Base-by-base conservation (phyloP, 2,113 vertebrate genomes). In the Tympanuchus pallidicinctus region DNA sequence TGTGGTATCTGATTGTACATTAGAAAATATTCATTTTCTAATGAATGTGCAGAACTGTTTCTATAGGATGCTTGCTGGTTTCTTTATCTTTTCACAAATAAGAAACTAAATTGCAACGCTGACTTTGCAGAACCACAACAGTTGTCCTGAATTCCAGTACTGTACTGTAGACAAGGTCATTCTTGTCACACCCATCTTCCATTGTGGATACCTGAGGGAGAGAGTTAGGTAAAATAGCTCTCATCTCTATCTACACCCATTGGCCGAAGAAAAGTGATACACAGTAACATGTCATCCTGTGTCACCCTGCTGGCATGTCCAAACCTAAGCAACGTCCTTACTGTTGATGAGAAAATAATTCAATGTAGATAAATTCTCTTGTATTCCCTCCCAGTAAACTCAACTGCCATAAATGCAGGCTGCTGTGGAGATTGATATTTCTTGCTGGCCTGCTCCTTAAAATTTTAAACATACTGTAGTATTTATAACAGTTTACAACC, bases 351-450 rank as follows among this genome's bases (percentile, higher is more conserved):
- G 38, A 25, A 89, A 52, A 64, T 22, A 52, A 27, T 66, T 65
- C 6, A 2, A 1, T 64, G 60, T 71, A 30, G 32, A 43, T 65
- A 70, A 17, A 20, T 14, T 8, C 12, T 43, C 34, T 89, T 18
- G 54, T 40, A 10, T 21, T 80, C 19, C n/a, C 45, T 40, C 36
- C 61, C 16, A 28, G 16, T 64, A 77, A 0, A 34, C 5, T 32
- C 18, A 77, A 89, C 16, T 50, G n/a, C 32, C n/a, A 25, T 70
- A 48, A 80, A 71, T 87, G 47, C n/a, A 47, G 18, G 45, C 93
- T 93, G 10, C 82, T 93, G 71, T 88, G 94, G 83, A 93, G 48
- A 28, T 25, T 10, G 72, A 8, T 88, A 54, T 64, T 50, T 86
- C 85, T 59, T 89, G 54, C 34, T 89, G 0, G 0, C 45, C 73